These are phyloP conservation scores for Tragelaphus buxtoni DNA, from an alignment of 2,113 vertebrate genomes.

Conservation along the genomic window DNA sequence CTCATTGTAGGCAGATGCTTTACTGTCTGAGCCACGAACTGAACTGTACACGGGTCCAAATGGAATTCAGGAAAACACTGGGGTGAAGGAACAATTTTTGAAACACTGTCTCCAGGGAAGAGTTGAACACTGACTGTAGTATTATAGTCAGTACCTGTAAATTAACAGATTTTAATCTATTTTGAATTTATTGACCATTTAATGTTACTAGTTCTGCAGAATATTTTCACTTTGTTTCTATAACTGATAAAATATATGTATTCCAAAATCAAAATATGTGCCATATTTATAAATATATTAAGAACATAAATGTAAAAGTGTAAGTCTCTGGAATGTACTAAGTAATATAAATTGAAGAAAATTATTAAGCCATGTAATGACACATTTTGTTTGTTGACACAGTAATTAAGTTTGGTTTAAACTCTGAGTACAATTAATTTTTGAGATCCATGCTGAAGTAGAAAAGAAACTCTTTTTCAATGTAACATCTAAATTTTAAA, in stretches of 20 bases:
- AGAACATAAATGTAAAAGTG: neutral
- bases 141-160: too few relatives aligned
- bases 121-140: neutral
- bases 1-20: too few relatives aligned
- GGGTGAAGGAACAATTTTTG: accelerated
- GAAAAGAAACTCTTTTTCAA: neutral
- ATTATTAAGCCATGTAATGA: neutral
- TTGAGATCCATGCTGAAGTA: neutral
- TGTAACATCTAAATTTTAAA: neutral
- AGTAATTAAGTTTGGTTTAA: neutral
- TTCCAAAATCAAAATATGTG: neutral
- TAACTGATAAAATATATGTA: neutral
- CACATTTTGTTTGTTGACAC: neutral
- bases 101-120: neutral
- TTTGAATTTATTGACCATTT: neutral
- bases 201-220: neutral
- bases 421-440: neutral
- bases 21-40: neutral
- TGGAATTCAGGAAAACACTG: neutral
- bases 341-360: neutral
- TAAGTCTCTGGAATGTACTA: neutral
- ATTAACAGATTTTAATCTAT: neutral
- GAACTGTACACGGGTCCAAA: accelerated
- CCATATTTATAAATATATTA: neutral
- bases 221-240: neutral